A percentile compares a stretch with the other conserved stretches of the same genome.
Conservation (phyloP, 2,797 vertebrate species). For the Pteropus rufus region DNA sequence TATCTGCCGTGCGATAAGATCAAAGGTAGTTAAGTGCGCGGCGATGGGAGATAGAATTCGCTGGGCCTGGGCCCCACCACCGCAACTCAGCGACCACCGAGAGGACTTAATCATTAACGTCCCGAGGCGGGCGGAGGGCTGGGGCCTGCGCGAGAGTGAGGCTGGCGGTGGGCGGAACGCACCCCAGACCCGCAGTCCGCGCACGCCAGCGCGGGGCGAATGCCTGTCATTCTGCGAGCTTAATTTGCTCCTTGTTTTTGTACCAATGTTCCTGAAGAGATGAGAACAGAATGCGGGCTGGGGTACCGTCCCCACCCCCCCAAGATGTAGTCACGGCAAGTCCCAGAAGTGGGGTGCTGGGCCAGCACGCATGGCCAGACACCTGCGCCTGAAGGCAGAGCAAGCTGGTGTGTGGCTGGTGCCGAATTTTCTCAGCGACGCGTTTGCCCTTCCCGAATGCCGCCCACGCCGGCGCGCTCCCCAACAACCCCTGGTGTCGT, state of each 20-base stretch:
- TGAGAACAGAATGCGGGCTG: conserved; percentile 64
- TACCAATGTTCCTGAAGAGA: conserved; percentile 73
- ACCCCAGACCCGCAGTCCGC: conserved; percentile 44
- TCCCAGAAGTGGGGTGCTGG: conserved; percentile 57
- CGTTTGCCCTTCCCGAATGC: too few species aligned
- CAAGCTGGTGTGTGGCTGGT: too few species aligned
- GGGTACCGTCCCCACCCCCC: conserved; percentile 76
- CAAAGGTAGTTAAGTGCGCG: conserved; percentile 81
- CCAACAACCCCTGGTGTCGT: too few species aligned
- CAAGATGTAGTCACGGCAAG: conserved; percentile 55
- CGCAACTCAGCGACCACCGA: conserved; percentile 61
- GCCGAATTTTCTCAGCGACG: too few species aligned
- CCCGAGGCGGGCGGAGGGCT: conserved; percentile 69
- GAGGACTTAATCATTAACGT: conserved; percentile 83
- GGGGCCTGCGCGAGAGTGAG: conserved; percentile 71
- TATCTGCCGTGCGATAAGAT: conserved; percentile 85
- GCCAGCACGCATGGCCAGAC: too few species aligned
- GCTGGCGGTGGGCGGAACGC: conserved; percentile 74
- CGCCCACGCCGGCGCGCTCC: too few species aligned
- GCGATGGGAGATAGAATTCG: conserved; percentile 72
- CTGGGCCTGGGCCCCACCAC: conserved; percentile 64
- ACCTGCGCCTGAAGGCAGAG: too few species aligned
- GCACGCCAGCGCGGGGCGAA: conserved; percentile 47
- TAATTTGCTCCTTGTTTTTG: conserved; percentile 76
- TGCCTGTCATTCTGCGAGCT: conserved; percentile 57